phyloP scores from a whole-genome alignment of 2,113 vertebrate genomes.

The Xyrauchen texanus region DNA sequence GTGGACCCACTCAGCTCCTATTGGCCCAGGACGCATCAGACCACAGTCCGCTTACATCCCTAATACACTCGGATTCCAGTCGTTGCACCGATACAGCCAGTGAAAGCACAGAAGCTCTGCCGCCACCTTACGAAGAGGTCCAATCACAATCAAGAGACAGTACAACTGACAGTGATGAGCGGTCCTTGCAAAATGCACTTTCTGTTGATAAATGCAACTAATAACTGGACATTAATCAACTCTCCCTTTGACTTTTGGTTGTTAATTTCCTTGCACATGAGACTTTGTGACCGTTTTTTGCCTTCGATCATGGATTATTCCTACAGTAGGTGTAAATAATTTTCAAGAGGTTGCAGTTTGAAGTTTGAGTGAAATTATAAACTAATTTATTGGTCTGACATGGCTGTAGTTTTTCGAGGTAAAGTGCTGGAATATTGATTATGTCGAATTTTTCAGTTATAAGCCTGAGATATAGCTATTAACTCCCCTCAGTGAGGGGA shows the following conservation, averaged over 20 bases:
- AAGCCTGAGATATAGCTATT: conserved; percentile 57
- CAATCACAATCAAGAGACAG: conserved; percentile 49
- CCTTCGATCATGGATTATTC: too few relatives aligned
- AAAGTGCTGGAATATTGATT: conserved; percentile 23
- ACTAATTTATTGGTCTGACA: conserved; percentile 23
- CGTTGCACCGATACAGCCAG: conserved; percentile 41
- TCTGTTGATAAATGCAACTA: conserved; percentile 69
- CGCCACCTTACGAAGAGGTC: conserved; percentile 71
- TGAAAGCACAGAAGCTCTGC: conserved; percentile 59
- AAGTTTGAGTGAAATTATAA: neutral
- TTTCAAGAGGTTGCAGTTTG: too few relatives aligned
- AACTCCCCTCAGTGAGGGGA: conserved; percentile 65
- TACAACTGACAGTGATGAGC: conserved; percentile 41
- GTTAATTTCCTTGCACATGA: conserved; percentile 23
- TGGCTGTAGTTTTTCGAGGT: conserved; percentile 7
- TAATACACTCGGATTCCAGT: conserved; percentile 48
- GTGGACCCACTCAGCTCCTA: conserved; percentile 66
- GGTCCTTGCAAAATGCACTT: conserved; percentile 52
- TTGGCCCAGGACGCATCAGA: conserved; percentile 61
- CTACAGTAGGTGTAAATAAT: too few relatives aligned
- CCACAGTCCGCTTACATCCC: conserved; percentile 37
- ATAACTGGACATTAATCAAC: conserved; percentile 26
- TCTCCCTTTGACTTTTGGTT: conserved; percentile 34
- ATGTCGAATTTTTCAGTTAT: conserved; percentile 57
- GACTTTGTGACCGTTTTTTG: too few relatives aligned